Evolutionary conservation across 2,113 vertebrate species (phyloP).

Genomic region (Bubo scandiacus): DNA sequence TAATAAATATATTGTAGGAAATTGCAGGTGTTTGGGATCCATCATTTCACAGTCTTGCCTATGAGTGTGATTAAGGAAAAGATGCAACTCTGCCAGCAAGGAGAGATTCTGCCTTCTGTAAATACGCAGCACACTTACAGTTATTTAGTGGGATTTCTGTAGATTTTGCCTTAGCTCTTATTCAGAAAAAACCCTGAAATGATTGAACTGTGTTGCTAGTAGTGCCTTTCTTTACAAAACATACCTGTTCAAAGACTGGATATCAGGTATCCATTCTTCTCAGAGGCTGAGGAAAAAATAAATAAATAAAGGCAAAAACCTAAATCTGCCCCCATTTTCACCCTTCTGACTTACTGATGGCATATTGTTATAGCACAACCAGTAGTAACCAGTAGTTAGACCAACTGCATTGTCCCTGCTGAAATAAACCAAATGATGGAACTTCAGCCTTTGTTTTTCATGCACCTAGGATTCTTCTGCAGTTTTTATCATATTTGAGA

Average conservation of each 20-base stretch:
- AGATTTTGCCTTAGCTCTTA: not conserved
- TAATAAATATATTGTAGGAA: not conserved
- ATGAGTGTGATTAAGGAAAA: not conserved
- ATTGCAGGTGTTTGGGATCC: not conserved
- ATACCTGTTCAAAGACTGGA: conserved; percentile 14
- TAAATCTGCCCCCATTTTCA: conserved; percentile 68
- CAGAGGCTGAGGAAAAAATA: not conserved
- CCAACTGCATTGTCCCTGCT: not conserved
- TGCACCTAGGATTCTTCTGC: not conserved
- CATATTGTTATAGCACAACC: not conserved
- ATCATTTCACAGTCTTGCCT: not conserved
- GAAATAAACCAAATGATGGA: not conserved
- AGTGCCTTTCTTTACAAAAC: conserved; percentile 11
- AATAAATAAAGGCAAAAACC: conserved; percentile 15
- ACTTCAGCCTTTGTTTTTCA: not conserved
- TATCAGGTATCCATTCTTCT: conserved; percentile 61
- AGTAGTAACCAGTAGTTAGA: not conserved
- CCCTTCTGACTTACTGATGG: conserved; percentile 34
- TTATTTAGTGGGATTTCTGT: not conserved
- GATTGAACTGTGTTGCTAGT: not conserved
- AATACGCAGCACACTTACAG: not conserved
- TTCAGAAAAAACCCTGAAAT: not conserved
- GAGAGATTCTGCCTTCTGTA: not conserved
- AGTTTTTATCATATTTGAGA: not conserved
- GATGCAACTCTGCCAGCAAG: not conserved